Evolutionary conservation across 1,140 invertebrate species (phyloP), one percentile per base, ranked within the genome.

Genomic region (Chionoecetes opilio): DNA sequence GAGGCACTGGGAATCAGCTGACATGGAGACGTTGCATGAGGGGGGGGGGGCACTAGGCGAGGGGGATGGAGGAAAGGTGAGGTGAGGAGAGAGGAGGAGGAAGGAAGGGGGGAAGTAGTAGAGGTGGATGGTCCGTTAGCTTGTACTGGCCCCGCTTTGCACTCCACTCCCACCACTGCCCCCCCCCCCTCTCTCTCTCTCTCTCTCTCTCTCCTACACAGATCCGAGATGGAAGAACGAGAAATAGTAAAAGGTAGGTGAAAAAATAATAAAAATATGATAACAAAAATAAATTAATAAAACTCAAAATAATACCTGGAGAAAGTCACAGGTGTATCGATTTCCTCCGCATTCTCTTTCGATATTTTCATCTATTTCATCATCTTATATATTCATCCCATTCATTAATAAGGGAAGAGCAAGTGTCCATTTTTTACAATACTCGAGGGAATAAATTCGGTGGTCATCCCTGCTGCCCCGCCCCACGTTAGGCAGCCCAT

Each of bases 101-200:
- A 34, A 9, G 84, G 32, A 32, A 38, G 84, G 32, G 84, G n/a
- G 84, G 84, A 34, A 26, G 84, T 34, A 29, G 84, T 34, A 38
- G 84, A 14, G n/a, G 84, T 17, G 84, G 84, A 17, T 34, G 84
- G 35, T 32, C 84, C 84, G 84, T 86, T 86, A 86, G 32, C 84
- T 35, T 86, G 84, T 86, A 9, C 84, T 86, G 84, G 84, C 35
- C 84, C 32, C 35, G 32, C 84, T 86, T 34, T 34, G 32, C 32
- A 86, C 84, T 35, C 5, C 35, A 17, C 87, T 0, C 87, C 35
- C 87, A 3, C 14, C n/a, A 21, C 84, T 32, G 31, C 84, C 35
- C 35, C 29, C 87, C 41, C 87, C n/a, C 87, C n/a, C 87, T n/a
- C 87, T 88, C 87, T 88, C 86, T 88, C 86, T 88, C 86, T 38